Conservation (phyloP, 2,888 invertebrate genomes). For the Mechanitis mazaeus region DNA sequence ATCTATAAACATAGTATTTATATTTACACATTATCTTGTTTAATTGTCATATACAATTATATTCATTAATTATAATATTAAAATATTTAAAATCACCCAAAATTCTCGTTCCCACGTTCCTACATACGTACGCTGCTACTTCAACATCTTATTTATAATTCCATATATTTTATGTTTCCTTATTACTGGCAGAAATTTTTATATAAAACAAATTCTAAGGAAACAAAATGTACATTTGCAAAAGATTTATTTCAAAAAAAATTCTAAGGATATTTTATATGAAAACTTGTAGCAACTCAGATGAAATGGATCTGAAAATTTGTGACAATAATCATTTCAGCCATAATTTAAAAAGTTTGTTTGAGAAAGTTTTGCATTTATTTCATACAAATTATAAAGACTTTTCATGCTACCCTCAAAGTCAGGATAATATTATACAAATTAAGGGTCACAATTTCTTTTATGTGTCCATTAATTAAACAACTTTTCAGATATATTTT, state of each 20-base stretch:
- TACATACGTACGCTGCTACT: too few species aligned
- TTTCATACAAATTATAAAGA: conserved; percentile 2
- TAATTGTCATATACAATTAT: too few species aligned
- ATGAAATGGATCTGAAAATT: conserved; percentile 24
- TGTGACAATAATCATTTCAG: conserved; percentile 24
- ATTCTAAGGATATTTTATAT: conserved; percentile 11
- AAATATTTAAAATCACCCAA: too few species aligned
- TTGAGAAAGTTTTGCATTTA: conserved; percentile 3
- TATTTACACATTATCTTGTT: too few species aligned
- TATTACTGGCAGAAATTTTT: too few species aligned
- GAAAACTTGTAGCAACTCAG: conserved; percentile 9
- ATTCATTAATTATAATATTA: too few species aligned
- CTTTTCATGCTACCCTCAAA: neutral
- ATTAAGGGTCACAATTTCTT: neutral
- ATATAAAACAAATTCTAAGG: conserved; percentile 1
- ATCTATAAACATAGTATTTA: too few species aligned
- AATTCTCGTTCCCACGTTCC: too few species aligned
- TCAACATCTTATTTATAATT: too few species aligned
- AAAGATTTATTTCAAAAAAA: conserved; percentile 22
- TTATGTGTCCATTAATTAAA: too few species aligned
- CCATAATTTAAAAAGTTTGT: conserved; percentile 22
- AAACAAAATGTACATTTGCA: conserved; percentile 14
- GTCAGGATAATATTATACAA: neutral
- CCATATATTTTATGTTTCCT: too few species aligned
- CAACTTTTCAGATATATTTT: too few species aligned